A percentile compares a stretch with the other conserved stretches of the same genome.
phyloP scores from a whole-genome alignment of 2,888 invertebrate genomes.

The Dicyrtomina minuta region DNA sequence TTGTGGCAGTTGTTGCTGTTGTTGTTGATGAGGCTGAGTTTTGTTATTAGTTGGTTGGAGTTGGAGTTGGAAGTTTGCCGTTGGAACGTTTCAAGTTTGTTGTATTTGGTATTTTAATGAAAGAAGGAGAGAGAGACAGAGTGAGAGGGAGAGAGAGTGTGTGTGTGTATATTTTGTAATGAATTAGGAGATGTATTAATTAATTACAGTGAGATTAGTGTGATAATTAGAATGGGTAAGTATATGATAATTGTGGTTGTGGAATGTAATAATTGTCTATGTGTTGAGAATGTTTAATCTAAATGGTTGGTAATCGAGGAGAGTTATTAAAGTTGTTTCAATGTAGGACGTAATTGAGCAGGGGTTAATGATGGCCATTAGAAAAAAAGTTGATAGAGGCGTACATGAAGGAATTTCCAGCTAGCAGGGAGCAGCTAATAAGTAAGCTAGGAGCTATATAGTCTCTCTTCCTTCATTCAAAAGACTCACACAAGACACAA shows the following conservation, averaged over 20 bases:
- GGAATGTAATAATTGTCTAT: slow-evolving; percentile 14
- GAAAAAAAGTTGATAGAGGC: slow-evolving; percentile 32
- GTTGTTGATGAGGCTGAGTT: background rate
- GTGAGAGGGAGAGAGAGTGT: background rate
- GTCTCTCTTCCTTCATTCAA: too few relatives aligned
- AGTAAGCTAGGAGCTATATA: too few relatives aligned
- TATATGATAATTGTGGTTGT: slow-evolving; percentile 20
- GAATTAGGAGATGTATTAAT: slow-evolving; percentile 28
- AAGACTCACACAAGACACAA: too few relatives aligned
- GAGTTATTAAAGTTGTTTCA: slow-evolving; percentile 31
- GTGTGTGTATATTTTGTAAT: slow-evolving; percentile 12
- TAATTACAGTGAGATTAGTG: slow-evolving; percentile 16
- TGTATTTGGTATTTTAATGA: slow-evolving; percentile 1
- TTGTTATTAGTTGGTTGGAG: background rate
- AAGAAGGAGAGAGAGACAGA: background rate
- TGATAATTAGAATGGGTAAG: slow-evolving; percentile 27
- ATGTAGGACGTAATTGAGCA: slow-evolving; percentile 34
- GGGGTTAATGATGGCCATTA: slow-evolving; percentile 35
- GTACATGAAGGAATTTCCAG: slow-evolving; percentile 27
- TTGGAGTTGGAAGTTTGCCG: background rate
- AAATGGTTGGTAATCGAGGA: slow-evolving; percentile 23
- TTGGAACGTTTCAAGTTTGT: background rate
- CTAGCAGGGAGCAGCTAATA: background rate
- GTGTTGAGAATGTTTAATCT: slow-evolving; percentile 23
- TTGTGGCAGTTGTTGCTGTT: background rate